Conservation (phyloP, 1,140 invertebrate species). For the Trichomalopsis sarcophagae region DNA sequence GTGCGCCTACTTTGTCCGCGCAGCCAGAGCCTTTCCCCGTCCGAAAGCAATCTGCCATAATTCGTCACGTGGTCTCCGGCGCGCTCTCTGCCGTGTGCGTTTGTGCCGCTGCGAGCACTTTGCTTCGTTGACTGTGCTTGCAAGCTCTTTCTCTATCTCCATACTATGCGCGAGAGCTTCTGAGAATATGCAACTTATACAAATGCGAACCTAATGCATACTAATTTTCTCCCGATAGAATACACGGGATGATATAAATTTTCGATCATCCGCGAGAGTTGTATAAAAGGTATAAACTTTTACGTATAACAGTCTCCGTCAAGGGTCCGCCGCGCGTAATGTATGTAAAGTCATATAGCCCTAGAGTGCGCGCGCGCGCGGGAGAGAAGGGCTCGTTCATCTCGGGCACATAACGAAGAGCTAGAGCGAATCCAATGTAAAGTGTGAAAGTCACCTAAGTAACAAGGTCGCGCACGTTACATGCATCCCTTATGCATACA, state of each 20-base stretch:
- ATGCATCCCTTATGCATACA: background rate
- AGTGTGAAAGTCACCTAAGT: conserved; percentile 29
- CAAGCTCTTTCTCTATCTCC: background rate
- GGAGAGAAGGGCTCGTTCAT: background rate
- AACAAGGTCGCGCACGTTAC: conserved; percentile 30
- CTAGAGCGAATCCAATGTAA: background rate
- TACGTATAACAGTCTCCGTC: background rate
- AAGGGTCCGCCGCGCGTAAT: background rate
- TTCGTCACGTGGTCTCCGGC: conserved; percentile 43
- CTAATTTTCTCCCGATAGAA: background rate
- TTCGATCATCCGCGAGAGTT: background rate
- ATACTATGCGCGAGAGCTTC: background rate
- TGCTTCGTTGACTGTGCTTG: background rate
- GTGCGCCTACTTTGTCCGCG: conserved; percentile 31
- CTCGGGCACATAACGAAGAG: background rate
- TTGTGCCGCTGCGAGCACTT: conserved; percentile 15
- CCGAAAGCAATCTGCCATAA: conserved; percentile 50
- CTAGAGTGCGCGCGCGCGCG: background rate
- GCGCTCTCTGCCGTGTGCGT: background rate
- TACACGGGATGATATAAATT: background rate
- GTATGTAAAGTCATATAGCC: background rate
- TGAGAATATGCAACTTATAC: conserved; percentile 25
- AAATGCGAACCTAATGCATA: conserved; percentile 9
- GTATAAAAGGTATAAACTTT: background rate
- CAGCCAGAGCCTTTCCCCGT: background rate